A percentile compares a stretch with the other conserved stretches of the same genome.
Evolutionary conservation across 2,797 vertebrate species (phyloP).

Genomic region (Catostomus latipinnis): DNA sequence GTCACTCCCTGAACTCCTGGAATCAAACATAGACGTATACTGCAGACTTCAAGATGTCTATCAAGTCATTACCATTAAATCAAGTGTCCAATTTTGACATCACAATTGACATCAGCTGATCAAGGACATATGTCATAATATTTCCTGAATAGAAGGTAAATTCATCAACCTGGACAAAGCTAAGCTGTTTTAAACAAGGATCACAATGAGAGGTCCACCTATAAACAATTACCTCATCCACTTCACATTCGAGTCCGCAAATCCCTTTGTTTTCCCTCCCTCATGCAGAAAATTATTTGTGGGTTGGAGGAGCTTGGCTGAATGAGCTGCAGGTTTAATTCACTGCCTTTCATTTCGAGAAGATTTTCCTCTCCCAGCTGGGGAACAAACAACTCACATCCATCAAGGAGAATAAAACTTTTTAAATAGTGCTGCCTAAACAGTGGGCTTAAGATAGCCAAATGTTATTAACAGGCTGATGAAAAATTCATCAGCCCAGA

Average conservation of each 20-base stretch:
- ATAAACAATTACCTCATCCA: slow-evolving; percentile 54
- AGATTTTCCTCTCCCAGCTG: slow-evolving; percentile 66
- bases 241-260: slow-evolving; percentile 48
- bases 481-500: slow-evolving; percentile 82
- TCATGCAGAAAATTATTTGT: slow-evolving; percentile 66
- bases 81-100: slow-evolving; percentile 7
- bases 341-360: slow-evolving; percentile 56
- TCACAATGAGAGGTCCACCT: slow-evolving; percentile 47
- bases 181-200: slow-evolving; percentile 42
- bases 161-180: slow-evolving; percentile 13
- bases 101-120: slow-evolving; percentile 1
- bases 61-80: background rate
- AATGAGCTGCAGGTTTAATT: slow-evolving; percentile 50
- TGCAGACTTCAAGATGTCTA: slow-evolving; percentile 19
- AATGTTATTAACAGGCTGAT: slow-evolving; percentile 82
- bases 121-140: slow-evolving; percentile 36
- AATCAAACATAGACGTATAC: slow-evolving; percentile 11
- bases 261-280: slow-evolving; percentile 59
- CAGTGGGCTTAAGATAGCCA: slow-evolving; percentile 68
- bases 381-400: slow-evolving; percentile 70
- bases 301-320: slow-evolving; percentile 54
- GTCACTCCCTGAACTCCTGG: slow-evolving; percentile 17
- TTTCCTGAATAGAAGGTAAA: slow-evolving; percentile 43
- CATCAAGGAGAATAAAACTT: slow-evolving; percentile 73
- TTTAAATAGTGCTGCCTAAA: slow-evolving; percentile 74